Percentiles rank a stretch among this genome's conserved stretches.
These are phyloP conservation scores for Timema cristinae DNA, from an alignment of 2,888 invertebrate species.

Conservation along the genomic window DNA sequence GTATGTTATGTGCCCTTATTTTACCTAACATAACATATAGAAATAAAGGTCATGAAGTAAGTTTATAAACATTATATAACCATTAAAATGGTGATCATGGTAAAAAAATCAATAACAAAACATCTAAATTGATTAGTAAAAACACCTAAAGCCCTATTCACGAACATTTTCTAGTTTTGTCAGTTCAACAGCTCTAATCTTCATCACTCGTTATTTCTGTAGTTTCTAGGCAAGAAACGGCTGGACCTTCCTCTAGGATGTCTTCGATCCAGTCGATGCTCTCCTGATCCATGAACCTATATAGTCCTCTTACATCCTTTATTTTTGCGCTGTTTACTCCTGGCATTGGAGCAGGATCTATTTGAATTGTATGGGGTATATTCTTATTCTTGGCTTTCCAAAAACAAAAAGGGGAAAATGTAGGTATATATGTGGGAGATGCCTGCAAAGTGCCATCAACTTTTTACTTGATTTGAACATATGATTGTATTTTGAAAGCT, in stretches of 20 bases:
- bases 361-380: not conserved
- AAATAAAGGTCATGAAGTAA: not conserved
- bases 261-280: not conserved
- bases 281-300: not conserved
- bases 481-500: constrained; percentile 14
- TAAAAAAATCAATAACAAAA: not conserved
- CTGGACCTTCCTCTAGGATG: too few relatives aligned
- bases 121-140: not conserved
- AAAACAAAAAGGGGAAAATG: not conserved
- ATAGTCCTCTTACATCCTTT: not conserved
- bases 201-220: not conserved
- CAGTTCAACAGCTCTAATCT: not conserved
- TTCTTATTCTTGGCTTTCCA: constrained; percentile 3
- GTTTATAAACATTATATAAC: not conserved
- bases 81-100: not conserved
- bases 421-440: not conserved
- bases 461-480: not conserved
- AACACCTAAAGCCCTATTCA: not conserved
- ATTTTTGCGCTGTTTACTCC: not conserved
- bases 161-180: not conserved
- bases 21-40: not conserved
- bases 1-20: not conserved
- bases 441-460: not conserved
- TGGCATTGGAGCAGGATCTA: constrained; percentile 8
- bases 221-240: not conserved